Percentiles rank a stretch among this genome's conserved stretches.
Evolutionary conservation across 2,888 invertebrate species (phyloP).

Genomic region (Glyphotaelius pellucidus): DNA sequence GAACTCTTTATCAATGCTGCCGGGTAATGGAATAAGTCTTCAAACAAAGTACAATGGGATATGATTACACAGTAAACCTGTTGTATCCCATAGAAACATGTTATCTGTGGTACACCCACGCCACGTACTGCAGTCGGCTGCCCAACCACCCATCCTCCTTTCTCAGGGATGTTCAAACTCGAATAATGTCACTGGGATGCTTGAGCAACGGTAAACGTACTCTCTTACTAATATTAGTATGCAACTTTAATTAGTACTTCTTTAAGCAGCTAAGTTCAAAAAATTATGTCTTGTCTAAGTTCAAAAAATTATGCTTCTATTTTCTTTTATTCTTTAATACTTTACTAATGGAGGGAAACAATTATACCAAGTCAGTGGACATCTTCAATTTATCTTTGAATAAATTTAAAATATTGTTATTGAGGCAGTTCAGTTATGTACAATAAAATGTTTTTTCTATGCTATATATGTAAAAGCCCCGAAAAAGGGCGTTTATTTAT

Average conservation of each 20-base stretch:
- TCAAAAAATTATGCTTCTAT: too few species aligned
- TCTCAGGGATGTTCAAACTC: conserved; percentile 11
- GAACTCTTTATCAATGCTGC: not conserved
- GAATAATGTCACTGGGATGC: not conserved
- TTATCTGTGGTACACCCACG: conserved; percentile 58
- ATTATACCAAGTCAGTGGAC: too few species aligned
- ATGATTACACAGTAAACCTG: conserved; percentile 62
- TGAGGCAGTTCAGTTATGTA: too few species aligned
- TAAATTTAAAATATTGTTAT: too few species aligned
- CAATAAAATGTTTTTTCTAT: too few species aligned
- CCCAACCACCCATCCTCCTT: conserved; percentile 3
- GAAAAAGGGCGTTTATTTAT: too few species aligned
- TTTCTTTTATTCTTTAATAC: too few species aligned
- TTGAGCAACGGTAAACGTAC: not conserved
- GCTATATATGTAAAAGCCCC: too few species aligned
- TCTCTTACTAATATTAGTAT: not conserved
- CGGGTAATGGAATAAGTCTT: conserved; percentile 31
- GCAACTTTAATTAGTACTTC: not conserved
- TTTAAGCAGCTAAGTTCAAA: too few species aligned
- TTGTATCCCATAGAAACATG: conserved; percentile 56
- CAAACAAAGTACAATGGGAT: conserved; percentile 31
- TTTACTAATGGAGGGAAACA: too few species aligned
- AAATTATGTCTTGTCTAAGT: too few species aligned
- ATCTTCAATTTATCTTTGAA: too few species aligned
- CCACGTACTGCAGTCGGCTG: not conserved